These are phyloP conservation scores for Psittacula derbiana DNA, from an alignment of 2,797 vertebrate species.

Conservation along the genomic window DNA sequence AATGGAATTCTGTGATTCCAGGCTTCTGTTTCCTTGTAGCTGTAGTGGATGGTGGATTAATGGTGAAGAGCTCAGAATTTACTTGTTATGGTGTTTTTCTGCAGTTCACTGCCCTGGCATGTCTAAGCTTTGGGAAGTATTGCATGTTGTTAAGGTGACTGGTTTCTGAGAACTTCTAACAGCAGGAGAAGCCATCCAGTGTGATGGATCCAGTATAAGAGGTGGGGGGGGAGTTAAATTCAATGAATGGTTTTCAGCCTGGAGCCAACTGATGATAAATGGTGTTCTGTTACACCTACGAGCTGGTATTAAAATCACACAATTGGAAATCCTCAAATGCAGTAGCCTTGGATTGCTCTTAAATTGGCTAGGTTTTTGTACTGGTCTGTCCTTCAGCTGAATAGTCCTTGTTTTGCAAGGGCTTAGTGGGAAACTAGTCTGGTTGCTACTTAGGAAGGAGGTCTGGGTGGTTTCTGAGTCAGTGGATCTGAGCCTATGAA, in stretches of 20 bases:
- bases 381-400: not conserved
- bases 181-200: not conserved
- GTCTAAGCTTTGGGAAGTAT: not conserved
- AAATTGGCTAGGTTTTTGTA: not conserved
- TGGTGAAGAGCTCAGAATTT: not conserved
- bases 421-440: not conserved
- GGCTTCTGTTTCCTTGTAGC: not conserved
- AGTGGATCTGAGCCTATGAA: fast-evolving
- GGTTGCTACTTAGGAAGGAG: not conserved
- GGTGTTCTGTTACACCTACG: not conserved
- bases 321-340: not conserved
- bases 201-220: fast-evolving
- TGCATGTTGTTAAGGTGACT: not conserved
- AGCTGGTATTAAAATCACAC: not conserved
- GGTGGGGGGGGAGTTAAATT: not conserved
- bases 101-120: not conserved
- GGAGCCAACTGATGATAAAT: not conserved
- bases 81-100: not conserved
- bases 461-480: not conserved
- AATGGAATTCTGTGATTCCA: not conserved
- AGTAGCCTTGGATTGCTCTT: not conserved
- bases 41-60: not conserved
- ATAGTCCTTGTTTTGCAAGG: not conserved
- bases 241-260: not conserved
- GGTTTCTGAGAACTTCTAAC: not conserved